Conservation (phyloP, 2,113 vertebrate species). For the Desmodus rotundus region DNA sequence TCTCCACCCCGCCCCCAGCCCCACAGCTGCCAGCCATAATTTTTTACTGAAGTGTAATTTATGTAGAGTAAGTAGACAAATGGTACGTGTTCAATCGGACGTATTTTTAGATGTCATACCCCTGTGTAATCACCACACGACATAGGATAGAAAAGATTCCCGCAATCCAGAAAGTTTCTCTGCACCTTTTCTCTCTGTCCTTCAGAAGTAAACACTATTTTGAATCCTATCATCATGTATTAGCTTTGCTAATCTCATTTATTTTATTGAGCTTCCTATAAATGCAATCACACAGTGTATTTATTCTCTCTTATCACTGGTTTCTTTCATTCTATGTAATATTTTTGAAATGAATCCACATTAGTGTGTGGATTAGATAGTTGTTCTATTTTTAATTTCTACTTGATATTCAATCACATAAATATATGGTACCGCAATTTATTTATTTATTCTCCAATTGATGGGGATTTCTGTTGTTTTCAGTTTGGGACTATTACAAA, state of each 20-base stretch:
- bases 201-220: neutral
- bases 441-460: neutral
- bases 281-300: neutral
- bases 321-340: neutral
- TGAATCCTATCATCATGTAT: neutral
- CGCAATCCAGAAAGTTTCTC: neutral
- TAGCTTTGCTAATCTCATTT: neutral
- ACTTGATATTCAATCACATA: neutral
- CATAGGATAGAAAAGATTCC: neutral
- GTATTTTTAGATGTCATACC: neutral
- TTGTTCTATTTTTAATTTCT: neutral
- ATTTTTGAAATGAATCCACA: neutral
- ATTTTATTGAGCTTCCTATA: neutral
- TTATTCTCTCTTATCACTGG: neutral
- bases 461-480: neutral
- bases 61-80: neutral
- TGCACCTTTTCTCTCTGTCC: neutral
- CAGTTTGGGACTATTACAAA: neutral
- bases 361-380: neutral
- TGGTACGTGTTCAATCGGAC: neutral
- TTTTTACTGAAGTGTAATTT: conserved; percentile 11
- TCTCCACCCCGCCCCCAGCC: too few relatives aligned
- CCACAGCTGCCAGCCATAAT: neutral
- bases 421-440: neutral
- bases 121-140: neutral